Conservation (phyloP, 1,140 invertebrate species). For the Linepithema humile region DNA sequence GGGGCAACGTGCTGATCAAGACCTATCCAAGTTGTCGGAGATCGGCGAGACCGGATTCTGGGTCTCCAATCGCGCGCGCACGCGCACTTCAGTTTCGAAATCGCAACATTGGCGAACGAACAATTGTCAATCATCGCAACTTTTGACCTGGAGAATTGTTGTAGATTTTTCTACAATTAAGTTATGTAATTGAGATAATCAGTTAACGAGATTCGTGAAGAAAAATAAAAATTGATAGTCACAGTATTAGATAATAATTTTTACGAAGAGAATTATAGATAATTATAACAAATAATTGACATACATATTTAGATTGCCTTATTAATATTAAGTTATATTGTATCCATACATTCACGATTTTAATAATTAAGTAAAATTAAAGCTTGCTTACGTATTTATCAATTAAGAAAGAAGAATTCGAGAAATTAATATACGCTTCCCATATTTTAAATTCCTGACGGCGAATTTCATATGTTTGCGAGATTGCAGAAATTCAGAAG, state of each 20-base stretch:
- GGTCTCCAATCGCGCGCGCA: not conserved
- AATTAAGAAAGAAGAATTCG: not conserved
- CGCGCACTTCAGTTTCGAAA: slow-evolving; percentile 1
- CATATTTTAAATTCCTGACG: not conserved
- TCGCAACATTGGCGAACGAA: not conserved
- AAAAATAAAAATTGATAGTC: not conserved
- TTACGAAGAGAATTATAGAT: not conserved
- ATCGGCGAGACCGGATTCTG: slow-evolving; percentile 29
- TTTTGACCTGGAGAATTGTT: not conserved
- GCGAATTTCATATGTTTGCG: not conserved
- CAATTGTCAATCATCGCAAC: not conserved
- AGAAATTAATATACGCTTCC: not conserved
- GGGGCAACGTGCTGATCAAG: not conserved
- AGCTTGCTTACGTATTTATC: not conserved
- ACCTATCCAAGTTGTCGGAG: slow-evolving; percentile 32
- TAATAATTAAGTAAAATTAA: not conserved
- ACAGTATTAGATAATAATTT: not conserved
- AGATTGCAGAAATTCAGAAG: not conserved
- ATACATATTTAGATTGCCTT: not conserved
- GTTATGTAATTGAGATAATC: not conserved
- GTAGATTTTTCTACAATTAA: not conserved
- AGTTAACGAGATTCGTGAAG: not conserved
- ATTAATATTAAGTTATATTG: not conserved
- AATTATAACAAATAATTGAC: not conserved
- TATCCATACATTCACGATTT: not conserved